Base-by-base conservation (phyloP, 2,888 invertebrate genomes). In the Liodrosophila aerea region DNA sequence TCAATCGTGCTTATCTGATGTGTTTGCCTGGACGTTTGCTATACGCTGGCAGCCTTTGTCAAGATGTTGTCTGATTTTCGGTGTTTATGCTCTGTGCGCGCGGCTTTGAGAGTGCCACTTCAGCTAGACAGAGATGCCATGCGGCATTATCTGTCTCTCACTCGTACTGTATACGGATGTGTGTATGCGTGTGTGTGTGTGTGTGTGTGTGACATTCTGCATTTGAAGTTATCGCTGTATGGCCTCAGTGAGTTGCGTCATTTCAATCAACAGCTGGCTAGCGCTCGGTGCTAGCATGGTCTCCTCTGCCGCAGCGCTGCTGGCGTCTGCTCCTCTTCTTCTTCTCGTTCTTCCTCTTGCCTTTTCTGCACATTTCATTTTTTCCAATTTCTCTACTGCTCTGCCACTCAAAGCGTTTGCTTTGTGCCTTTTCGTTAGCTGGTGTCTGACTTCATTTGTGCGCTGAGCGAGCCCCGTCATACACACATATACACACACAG, bases 61-160 rank as follows among this genome's bases (percentile, higher is more conserved):
- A 81, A 86, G 85, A 78, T 86, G 86, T 78, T 78, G 86, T 76
- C 82, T 78, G 78, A 78, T 84, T 84, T 81, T 78, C 22, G 85
- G 82, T 81, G 77, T 86, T 76, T 83, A 85, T 77, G 68, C 76
- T 76, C 46, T 40, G 60, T 58, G 51, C 53, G 51, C 53, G 49
- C 74, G 70, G 64, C 54, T 56, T 56, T 77, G 63, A 78, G 80
- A 50, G 56, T 45, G 75, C 37, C 57, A 63, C 56, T 60, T 57
- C 58, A 59, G 22, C 12, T 34, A 34, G 34, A 0, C 7, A n/a
- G 31, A 11, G 31, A 4, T 22, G 5, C 22, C 22, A 22, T 22
- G 2, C 22, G 22, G 22, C 22, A 4, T 22, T 22, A 22, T 22
- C 22, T 22, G 5, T 22, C 22, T 22, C 5, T 5, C 22, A 22